phyloP scores from a whole-genome alignment of 2,113 vertebrate species.

The Calypte anna region DNA sequence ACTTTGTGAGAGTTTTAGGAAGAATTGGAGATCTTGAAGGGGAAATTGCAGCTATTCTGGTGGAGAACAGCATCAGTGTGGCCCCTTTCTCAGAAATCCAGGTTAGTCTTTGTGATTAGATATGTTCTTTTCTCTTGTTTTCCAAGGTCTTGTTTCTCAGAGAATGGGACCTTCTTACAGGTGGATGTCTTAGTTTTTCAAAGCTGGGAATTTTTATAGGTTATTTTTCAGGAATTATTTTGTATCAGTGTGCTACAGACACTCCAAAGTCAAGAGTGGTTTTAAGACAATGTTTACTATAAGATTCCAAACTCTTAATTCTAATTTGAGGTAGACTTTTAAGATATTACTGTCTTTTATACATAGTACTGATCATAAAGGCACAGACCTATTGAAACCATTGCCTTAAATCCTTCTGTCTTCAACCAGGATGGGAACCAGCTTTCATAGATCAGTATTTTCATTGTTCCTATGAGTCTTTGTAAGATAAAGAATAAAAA shows the following conservation, averaged over 20 bases:
- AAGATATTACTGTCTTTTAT: neutral
- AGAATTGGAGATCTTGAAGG: slow-evolving; percentile 91
- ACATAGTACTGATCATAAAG: neutral
- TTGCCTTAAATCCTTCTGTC: neutral
- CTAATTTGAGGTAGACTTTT: neutral
- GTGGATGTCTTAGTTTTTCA: neutral
- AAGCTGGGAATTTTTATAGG: neutral
- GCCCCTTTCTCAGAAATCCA: slow-evolving; percentile 93
- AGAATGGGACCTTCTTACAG: neutral
- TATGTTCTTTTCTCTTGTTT: neutral
- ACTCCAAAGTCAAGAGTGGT: neutral
- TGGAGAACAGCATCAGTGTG: slow-evolving; percentile 91
- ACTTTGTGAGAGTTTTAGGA: slow-evolving; percentile 91
- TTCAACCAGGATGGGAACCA: neutral
- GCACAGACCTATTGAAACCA: neutral
- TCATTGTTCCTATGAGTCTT: neutral
- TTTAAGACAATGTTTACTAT: neutral
- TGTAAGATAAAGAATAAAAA: neutral
- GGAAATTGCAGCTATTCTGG: slow-evolving; percentile 90
- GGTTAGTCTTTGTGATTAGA: slow-evolving; percentile 73
- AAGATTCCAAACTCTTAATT: neutral
- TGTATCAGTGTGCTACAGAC: neutral
- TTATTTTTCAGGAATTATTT: neutral
- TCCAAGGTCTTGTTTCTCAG: neutral
- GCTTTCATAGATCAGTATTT: neutral